Conservation (phyloP, 2,797 vertebrate species). For the Borostomias antarcticus region DNA sequence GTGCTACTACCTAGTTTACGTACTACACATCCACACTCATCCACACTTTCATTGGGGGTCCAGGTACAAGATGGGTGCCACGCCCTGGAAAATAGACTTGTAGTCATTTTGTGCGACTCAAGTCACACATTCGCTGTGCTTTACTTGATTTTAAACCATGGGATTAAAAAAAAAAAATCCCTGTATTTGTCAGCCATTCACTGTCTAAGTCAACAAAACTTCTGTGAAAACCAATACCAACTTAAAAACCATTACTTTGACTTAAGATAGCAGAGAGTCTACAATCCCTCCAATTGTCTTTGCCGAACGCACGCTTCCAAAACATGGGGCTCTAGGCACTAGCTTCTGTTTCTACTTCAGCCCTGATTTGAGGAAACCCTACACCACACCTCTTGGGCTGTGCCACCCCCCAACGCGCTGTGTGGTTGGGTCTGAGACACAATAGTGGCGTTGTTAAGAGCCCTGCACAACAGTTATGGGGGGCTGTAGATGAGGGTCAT, state of each 20-base stretch:
- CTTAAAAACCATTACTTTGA: not conserved
- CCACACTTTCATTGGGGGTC: too few relatives aligned
- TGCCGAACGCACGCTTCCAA: conserved; percentile 51
- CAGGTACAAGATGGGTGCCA: too few relatives aligned
- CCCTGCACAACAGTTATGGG: conserved; percentile 5
- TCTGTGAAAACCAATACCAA: too few relatives aligned
- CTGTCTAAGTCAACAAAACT: too few relatives aligned
- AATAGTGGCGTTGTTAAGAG: conserved; percentile 58
- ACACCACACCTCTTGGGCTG: not conserved
- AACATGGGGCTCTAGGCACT: conserved; percentile 53
- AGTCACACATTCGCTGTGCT: too few relatives aligned
- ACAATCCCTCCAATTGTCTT: not conserved
- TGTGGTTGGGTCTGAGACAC: conserved; percentile 55
- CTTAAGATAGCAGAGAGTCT: not conserved
- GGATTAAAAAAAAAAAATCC: too few relatives aligned
- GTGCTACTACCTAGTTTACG: too few relatives aligned
- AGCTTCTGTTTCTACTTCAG: conserved; percentile 72
- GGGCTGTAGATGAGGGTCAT: conserved; percentile 13
- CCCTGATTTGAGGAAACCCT: conserved; percentile 63
- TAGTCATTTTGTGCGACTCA: too few relatives aligned
- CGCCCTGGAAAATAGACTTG: too few relatives aligned
- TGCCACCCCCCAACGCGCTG: conserved; percentile 29
- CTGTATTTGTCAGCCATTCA: too few relatives aligned
- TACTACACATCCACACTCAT: too few relatives aligned
- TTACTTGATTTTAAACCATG: too few relatives aligned